These are phyloP conservation scores for Neosilurus mollespiculum DNA, from an alignment of 2,797 vertebrate species.

Conservation along the genomic window DNA sequence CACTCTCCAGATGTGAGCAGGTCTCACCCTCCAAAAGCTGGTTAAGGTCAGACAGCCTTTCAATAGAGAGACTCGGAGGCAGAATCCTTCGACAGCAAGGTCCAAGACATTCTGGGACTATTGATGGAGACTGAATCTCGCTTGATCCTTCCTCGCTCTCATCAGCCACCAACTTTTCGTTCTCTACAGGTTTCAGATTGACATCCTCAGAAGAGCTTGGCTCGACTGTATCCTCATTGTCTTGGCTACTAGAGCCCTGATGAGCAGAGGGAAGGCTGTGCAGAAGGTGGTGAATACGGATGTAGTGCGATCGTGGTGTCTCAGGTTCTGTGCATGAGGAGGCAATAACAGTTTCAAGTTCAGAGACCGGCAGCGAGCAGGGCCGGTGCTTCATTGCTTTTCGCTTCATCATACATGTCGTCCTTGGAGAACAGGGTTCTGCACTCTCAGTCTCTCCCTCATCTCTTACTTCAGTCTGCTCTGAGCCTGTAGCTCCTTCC, in stretches of 20 bases:
- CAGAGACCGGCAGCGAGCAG: conserved; percentile 90
- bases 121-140: conserved; percentile 57
- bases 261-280: conserved; percentile 90
- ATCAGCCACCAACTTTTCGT: conserved; percentile 73
- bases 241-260: conserved; percentile 62
- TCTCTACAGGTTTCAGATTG: conserved; percentile 69
- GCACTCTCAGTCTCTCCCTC: conserved; percentile 47
- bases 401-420: conserved; percentile 34
- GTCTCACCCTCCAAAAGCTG: conserved; percentile 74
- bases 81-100: conserved; percentile 71
- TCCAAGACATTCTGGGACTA: conserved; percentile 70
- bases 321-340: conserved; percentile 89
- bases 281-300: conserved; percentile 91
- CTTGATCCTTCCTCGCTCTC: conserved; percentile 63
- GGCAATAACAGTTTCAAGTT: conserved; percentile 92
- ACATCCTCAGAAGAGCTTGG: conserved; percentile 67
- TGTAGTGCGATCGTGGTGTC: conserved; percentile 93
- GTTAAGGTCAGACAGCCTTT: conserved; percentile 79
- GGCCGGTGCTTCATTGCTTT: conserved; percentile 77
- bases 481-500: conserved; percentile 45
- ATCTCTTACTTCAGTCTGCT: conserved; percentile 51
- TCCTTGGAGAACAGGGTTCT: conserved; percentile 65
- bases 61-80: conserved; percentile 76
- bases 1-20: conserved; percentile 74
- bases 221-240: conserved; percentile 48